Conservation (phyloP, 2,113 vertebrate genomes). For the Cryptotis parvus region DNA sequence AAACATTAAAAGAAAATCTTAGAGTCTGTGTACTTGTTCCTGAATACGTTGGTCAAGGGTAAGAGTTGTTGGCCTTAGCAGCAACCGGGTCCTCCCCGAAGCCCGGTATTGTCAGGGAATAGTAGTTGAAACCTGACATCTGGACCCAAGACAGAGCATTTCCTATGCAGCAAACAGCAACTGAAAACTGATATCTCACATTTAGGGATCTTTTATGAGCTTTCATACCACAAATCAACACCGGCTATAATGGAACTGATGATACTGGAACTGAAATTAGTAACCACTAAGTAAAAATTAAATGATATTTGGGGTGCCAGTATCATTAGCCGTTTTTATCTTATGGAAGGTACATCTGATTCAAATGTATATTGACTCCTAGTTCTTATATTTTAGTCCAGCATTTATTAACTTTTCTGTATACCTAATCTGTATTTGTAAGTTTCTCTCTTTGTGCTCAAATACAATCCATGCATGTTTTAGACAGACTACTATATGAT, state of each 20-base stretch:
- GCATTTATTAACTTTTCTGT: background rate
- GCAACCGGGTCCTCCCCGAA: too few relatives aligned
- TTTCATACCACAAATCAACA: constrained; percentile 36
- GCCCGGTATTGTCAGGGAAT: too few relatives aligned
- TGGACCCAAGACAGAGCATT: too few relatives aligned
- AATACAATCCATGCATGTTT: background rate
- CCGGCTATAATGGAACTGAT: constrained; percentile 53
- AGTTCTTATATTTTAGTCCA: background rate
- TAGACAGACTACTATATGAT: background rate
- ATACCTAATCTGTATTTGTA: background rate
- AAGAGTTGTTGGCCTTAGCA: too few relatives aligned
- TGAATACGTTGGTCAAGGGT: too few relatives aligned
- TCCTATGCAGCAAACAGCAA: too few relatives aligned
- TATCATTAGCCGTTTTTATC: constrained; percentile 13
- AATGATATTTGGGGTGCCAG: background rate
- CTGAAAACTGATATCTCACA: too few relatives aligned
- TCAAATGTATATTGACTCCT: background rate
- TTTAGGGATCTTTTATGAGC: constrained; percentile 32
- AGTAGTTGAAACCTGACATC: too few relatives aligned
- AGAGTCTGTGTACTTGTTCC: too few relatives aligned
- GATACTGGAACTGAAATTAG: background rate
- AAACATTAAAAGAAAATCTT: too few relatives aligned
- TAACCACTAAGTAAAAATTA: constrained; percentile 18
- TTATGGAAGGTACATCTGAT: background rate
- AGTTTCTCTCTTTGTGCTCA: background rate